Conservation (phyloP, 2,888 invertebrate species). For the Meteorus colon region DNA sequence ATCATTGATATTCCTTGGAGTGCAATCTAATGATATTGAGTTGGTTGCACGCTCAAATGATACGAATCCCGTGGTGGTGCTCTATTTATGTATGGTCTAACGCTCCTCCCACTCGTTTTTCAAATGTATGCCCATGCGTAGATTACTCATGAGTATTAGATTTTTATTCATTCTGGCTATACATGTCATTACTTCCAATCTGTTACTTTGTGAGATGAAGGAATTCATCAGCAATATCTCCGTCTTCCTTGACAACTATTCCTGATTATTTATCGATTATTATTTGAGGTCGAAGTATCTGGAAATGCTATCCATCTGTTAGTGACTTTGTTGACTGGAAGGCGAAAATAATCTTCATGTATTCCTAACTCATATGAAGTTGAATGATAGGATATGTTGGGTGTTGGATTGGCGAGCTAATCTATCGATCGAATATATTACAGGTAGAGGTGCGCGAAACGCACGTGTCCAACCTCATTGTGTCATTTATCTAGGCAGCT, state of each 20-base stretch:
- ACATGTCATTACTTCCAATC: constrained; percentile 1
- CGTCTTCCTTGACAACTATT: neutral
- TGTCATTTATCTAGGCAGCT: constrained; percentile 33
- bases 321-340: neutral
- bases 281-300: neutral
- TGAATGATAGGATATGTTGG: neutral
- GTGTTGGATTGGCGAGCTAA: neutral
- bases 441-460: neutral
- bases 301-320: neutral
- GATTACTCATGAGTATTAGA: neutral
- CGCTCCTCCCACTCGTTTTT: constrained; percentile 49
- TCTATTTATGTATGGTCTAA: constrained; percentile 54
- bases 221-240: neutral
- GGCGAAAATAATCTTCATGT: neutral
- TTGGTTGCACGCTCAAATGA: constrained; percentile 43
- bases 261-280: neutral
- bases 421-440: constrained; percentile 1
- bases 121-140: constrained; percentile 36
- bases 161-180: neutral
- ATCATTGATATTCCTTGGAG: constrained; percentile 44
- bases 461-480: constrained; percentile 33
- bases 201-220: neutral
- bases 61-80: constrained; percentile 46
- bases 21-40: neutral
- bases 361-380: neutral